A percentile compares a stretch with the other conserved stretches of the same genome.
Conservation (phyloP, 2,113 vertebrate species). For the Bungarus multicinctus region DNA sequence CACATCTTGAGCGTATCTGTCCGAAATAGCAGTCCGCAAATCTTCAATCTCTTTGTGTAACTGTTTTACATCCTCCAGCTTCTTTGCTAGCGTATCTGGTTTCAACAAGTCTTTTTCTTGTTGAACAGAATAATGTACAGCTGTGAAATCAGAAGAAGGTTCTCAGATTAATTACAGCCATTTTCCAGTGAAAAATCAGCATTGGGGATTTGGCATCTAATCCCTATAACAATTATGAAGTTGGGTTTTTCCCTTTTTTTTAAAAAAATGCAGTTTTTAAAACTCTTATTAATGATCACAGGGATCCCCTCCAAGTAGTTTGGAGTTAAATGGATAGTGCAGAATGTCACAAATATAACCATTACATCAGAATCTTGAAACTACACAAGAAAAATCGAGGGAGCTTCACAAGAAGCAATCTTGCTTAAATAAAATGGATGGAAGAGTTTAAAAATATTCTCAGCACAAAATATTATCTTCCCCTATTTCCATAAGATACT, state of each 20-base stretch:
- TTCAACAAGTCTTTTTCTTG: conserved; percentile 78
- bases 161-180: conserved; percentile 15
- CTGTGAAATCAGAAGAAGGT: conserved; percentile 60
- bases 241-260: neutral
- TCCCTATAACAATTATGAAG: neutral
- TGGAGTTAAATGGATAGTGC: neutral
- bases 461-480: neutral
- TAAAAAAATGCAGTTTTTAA: neutral
- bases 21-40: conserved; percentile 88
- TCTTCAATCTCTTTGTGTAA: conserved; percentile 90
- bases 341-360: neutral
- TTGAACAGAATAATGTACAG: conserved; percentile 65
- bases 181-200: conserved; percentile 9
- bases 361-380: neutral
- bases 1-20: conserved; percentile 97
- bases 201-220: neutral
- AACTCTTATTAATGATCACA: neutral
- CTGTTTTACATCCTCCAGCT: conserved; percentile 83
- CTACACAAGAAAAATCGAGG: neutral
- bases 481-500: neutral
- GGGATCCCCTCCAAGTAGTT: neutral
- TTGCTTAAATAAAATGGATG: neutral
- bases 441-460: neutral
- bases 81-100: conserved; percentile 82
- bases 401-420: neutral